Percentiles rank a stretch among this genome's conserved stretches.
These are phyloP conservation scores for Alosa sapidissima DNA, from an alignment of 2,797 vertebrate species.

Conservation along the genomic window DNA sequence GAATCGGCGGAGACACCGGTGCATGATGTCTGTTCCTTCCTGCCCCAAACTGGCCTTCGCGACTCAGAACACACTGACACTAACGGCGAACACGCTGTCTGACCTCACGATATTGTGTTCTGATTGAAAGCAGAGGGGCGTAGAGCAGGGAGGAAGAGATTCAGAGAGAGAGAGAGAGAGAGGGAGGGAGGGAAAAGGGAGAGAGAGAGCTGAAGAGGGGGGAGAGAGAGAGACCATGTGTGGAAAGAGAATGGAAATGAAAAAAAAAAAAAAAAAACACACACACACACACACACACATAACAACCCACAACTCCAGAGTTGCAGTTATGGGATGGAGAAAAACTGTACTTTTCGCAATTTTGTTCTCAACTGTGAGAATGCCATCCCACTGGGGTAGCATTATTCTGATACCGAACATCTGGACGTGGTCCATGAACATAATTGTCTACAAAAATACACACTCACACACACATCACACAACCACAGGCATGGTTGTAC, in stretches of 20 bases:
- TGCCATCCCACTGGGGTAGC: neutral
- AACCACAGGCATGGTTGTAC: slow-evolving; percentile 4
- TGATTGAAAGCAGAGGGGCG: slow-evolving; percentile 69
- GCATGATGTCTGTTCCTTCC: slow-evolving; percentile 5
- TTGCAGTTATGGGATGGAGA: neutral
- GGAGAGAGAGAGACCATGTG: slow-evolving; percentile 10
- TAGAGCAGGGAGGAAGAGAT: slow-evolving; percentile 59
- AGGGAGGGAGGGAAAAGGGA: slow-evolving; percentile 34
- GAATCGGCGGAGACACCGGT: slow-evolving; percentile 31
- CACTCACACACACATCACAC: slow-evolving; percentile 3
- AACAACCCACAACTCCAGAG: slow-evolving; percentile 5
- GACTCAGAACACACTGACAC: slow-evolving; percentile 45
- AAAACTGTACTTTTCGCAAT: neutral
- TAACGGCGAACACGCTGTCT: slow-evolving; percentile 43
- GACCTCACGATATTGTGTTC: slow-evolving; percentile 70
- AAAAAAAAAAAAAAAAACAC: neutral
- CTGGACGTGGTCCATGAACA: slow-evolving; percentile 28
- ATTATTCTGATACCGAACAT: slow-evolving; percentile 9
- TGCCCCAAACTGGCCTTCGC: neutral
- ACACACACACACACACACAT: neutral
- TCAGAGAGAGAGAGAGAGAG: slow-evolving; percentile 52
- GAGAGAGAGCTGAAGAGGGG: neutral
- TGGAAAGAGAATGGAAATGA: slow-evolving; percentile 18
- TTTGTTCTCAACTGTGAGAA: neutral
- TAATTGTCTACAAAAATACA: slow-evolving; percentile 48